Evolutionary conservation across 2,113 vertebrate species (phyloP), one percentile per base, ranked within the genome.

Genomic region (Motacilla tschutschensis): DNA sequence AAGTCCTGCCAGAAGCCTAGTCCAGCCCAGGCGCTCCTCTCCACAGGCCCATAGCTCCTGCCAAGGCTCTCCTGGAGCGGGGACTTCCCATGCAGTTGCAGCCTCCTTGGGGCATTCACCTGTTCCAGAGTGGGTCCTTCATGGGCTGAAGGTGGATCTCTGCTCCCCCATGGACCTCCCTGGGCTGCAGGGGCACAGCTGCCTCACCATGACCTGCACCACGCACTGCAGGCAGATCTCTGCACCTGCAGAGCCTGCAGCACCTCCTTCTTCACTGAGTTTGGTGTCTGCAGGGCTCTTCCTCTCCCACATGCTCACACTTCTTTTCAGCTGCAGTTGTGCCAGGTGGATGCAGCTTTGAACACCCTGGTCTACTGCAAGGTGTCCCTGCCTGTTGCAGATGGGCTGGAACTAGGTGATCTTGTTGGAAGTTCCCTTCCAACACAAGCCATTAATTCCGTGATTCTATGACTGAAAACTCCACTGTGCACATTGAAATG

Each of bases 21-120:
- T 38, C 50, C 44, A 44, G n/a, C 15, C 4, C 21, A 20, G 18
- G 10, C 0, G 0, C 18, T 58, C 17, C n/a, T 38, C 15, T 75
- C 18, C 33, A 40, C 12, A n/a, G 38, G n/a, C 10, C 28, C 38
- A 46, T 2, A 17, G 54, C 6, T 59, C 38, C 53, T 59, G 22
- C 21, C 28, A 59, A 36, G 28, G 10, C n/a, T 38, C 22, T 40
- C 7, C 20, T 35, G 25, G 10, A 28, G 20, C 2, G 0, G 6
- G 24, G 12, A 8, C 21, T 70, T 70, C 40, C 24, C 29, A 10
- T 8, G 12, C 29, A 12, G 4, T 6, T 13, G n/a, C 33, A 65
- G 17, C 21, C 21, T 64, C 44, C 38, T 64, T 63, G 26, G 50
- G 28, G 7, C 19, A 50, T 70, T 29, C n/a, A 38, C 14, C 7